phyloP scores from a whole-genome alignment of 1,140 invertebrate species.

The Lepidurus packardi region DNA sequence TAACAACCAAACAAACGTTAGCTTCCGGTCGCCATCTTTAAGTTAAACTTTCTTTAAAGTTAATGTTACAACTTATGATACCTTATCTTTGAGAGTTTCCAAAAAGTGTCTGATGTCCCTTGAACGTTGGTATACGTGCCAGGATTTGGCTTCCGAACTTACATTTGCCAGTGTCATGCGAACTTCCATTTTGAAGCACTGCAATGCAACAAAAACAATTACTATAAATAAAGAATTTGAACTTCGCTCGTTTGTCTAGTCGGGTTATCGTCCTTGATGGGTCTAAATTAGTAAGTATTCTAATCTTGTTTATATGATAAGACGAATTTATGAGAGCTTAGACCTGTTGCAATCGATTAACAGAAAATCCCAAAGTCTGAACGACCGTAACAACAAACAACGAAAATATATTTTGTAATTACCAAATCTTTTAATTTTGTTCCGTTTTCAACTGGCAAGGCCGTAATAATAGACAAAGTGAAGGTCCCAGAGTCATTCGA shows the following conservation, averaged over 20 bases:
- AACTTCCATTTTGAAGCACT: constrained; percentile 3
- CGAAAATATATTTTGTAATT: neutral
- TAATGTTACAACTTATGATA: neutral
- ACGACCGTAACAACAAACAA: neutral
- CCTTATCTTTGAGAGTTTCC: constrained; percentile 1
- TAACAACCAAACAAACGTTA: neutral
- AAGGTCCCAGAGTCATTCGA: neutral
- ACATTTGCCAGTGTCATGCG: neutral
- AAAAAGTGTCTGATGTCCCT: neutral
- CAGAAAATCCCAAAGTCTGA: neutral
- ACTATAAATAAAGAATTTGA: neutral
- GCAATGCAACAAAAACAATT: neutral
- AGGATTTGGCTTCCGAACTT: neutral
- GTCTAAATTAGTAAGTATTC: neutral
- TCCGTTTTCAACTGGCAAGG: neutral
- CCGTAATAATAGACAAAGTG: neutral
- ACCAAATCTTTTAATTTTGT: neutral
- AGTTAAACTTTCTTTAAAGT: too few relatives aligned
- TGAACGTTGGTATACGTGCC: constrained; percentile 2
- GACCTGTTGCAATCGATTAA: neutral
- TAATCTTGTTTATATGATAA: neutral
- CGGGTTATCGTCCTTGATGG: neutral
- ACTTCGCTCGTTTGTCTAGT: neutral
- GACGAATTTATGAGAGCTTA: neutral
- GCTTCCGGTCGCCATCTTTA: neutral